A percentile compares a stretch with the other conserved stretches of the same genome.
These are phyloP conservation scores for Elysia crispata DNA, from an alignment of 2,888 invertebrate genomes.

Conservation along the genomic window DNA sequence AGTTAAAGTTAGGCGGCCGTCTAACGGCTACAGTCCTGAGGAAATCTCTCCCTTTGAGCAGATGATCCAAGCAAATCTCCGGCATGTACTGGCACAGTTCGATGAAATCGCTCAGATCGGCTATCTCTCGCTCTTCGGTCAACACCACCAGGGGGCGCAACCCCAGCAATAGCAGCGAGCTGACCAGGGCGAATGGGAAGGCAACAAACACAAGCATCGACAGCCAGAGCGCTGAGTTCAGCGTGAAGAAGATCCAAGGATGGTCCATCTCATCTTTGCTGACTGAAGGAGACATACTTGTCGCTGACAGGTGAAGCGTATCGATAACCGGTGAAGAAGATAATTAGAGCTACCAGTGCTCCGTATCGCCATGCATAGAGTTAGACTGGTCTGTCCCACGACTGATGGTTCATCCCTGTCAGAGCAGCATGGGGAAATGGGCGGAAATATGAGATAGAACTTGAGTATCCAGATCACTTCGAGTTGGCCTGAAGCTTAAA, in stretches of 20 bases:
- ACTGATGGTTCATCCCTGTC: no score
- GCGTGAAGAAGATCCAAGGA: not conserved
- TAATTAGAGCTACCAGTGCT: no score
- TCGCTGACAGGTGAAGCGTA: no score
- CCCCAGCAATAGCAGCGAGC: slow-evolving; percentile 26
- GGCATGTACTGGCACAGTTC: slow-evolving; percentile 41
- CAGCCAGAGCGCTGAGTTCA: slow-evolving; percentile 39
- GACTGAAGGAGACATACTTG: slow-evolving; percentile 26
- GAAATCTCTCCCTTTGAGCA: slow-evolving; percentile 30
- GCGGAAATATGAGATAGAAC: no score
- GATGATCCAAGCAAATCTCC: slow-evolving; percentile 35
- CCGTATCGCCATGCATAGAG: no score
- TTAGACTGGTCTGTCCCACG: no score
- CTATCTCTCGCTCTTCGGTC: not conserved
- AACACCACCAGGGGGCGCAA: slow-evolving; percentile 26
- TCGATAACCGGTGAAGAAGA: no score
- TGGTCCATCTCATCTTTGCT: slow-evolving; percentile 35
- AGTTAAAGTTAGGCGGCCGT: not conserved
- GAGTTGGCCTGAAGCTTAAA: no score
- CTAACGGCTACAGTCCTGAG: not conserved
- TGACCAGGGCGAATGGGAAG: slow-evolving; percentile 35
- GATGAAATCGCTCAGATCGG: slow-evolving; percentile 23
- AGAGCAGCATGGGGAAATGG: no score
- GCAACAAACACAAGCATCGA: slow-evolving; percentile 38
- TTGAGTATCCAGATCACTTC: no score